Conservation (phyloP, 2,113 vertebrate genomes). For the Rhinolophus sinicus region DNA sequence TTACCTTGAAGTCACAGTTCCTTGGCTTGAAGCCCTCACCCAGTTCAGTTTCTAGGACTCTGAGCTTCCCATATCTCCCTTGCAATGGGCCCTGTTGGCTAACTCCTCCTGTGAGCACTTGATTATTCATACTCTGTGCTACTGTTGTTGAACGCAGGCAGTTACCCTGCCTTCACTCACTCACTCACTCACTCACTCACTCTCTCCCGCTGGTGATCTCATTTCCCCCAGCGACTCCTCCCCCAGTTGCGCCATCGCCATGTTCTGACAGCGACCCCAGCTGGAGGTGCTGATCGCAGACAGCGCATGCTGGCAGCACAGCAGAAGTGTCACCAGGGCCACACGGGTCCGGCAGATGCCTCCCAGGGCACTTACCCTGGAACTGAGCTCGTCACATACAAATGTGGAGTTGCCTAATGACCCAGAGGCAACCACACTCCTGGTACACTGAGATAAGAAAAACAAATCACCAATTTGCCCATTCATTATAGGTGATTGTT, state of each 20-base stretch:
- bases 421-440: not conserved
- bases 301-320: not conserved
- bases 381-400: not conserved
- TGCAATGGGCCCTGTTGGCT: not conserved
- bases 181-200: not conserved
- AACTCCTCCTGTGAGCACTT: not conserved
- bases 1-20: not conserved
- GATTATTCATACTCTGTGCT: not conserved
- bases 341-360: accelerated
- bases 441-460: not conserved
- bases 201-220: not conserved
- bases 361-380: not conserved
- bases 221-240: not conserved
- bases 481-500: no score
- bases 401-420: not conserved
- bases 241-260: not conserved
- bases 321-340: no score
- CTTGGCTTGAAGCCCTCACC: not conserved
- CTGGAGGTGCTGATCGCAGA: not conserved
- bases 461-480: not conserved
- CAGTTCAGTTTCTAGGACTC: not conserved
- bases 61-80: not conserved
- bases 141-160: not conserved
- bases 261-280: not conserved
- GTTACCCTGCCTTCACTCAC: not conserved